These are phyloP conservation scores for Anarhynchus alexandrinus DNA, from an alignment of 2,113 vertebrate species.

Conservation along the genomic window DNA sequence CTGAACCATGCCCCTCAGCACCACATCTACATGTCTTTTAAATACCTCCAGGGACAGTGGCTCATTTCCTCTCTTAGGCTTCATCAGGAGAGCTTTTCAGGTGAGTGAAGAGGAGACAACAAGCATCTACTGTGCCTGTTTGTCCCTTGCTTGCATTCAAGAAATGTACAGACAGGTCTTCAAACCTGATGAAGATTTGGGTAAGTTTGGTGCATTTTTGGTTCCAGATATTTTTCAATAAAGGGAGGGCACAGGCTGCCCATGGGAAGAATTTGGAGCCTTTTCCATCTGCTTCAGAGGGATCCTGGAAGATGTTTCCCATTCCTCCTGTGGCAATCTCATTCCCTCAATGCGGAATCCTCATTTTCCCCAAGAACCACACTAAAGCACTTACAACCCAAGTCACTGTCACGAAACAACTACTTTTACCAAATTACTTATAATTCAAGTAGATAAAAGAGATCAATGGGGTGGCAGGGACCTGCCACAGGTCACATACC, in stretches of 20 bases:
- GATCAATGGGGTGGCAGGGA: not conserved
- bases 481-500: not conserved
- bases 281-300: not conserved
- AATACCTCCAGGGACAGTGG: not conserved
- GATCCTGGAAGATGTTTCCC: not conserved
- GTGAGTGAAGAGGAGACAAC: not conserved
- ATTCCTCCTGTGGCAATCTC: not conserved
- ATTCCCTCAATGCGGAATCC: not conserved
- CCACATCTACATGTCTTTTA: not conserved
- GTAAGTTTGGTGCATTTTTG: not conserved
- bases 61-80: not conserved
- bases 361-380: not conserved
- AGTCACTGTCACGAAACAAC: not conserved
- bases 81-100: not conserved
- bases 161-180: accelerated
- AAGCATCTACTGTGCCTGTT: not conserved
- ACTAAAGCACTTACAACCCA: not conserved
- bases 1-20: not conserved
- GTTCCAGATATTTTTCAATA: accelerated
- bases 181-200: not conserved
- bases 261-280: not conserved
- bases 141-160: not conserved
- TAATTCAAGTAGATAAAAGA: not conserved
- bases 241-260: not conserved
- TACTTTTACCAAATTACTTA: not conserved